Base-by-base conservation (phyloP, 1,140 invertebrate genomes). In the Helicorthomorpha holstii region DNA sequence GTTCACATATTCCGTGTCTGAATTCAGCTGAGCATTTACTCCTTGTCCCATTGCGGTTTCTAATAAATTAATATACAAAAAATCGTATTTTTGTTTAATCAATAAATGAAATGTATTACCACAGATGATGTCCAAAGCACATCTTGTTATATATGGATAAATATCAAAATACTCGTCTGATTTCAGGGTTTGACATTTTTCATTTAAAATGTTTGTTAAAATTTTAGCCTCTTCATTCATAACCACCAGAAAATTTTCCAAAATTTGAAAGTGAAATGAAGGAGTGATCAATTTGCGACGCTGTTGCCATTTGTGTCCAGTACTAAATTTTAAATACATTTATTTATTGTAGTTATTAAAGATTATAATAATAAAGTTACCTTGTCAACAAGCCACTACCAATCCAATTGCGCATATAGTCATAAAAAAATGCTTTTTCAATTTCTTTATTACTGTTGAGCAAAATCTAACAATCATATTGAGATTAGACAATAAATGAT, bases 251-350 rank as follows among this genome's bases (percentile, higher is more conserved):
- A 92, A 93, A 56, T 85, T 78, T 56, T 93, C 80, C 41, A 94
- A 69, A 45, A 94, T 88, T 52, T 80, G 77, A 60, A 90, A 89
- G 66, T 92, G 89, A 65, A 94, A 93, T 0, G 87, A 80, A 23
- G 89, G 89, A 1, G 88, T 93, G 7, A 94, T 81, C 60, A 94
- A 75, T 69, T 91, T 88, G 49, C 89, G 71, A n/a, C 85, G 69
- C 0, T 64, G 59, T 45, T 77, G 76, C 87, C 89, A 95, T 67
- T 86, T 86, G 10, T 69, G 64, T 41, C 83, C 85, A 48, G 69
- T 69, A 58, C 74, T 75, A 41, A 41, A 41, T 19, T 12, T 41
- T 12, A 41, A 12, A 41, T 12, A 41, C 12, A 19, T 41, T 12
- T 12, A 41, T 19, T 12, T 12, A 12, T 12, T 41, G 19, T 19